Evolutionary conservation across 1,140 invertebrate species (phyloP), one percentile per base, ranked within the genome.

Genomic region (Sminthurides bifidus): DNA sequence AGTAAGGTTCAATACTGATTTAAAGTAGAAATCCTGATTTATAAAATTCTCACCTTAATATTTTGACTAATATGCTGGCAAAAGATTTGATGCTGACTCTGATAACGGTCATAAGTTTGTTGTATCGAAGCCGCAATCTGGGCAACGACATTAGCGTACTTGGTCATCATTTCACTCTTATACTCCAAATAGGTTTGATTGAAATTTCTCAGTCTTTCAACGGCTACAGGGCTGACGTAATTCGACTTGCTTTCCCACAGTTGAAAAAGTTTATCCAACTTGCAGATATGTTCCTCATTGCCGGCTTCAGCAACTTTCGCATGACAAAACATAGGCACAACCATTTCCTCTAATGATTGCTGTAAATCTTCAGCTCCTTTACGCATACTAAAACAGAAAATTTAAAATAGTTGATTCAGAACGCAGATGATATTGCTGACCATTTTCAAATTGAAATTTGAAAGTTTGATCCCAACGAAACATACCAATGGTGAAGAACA

Each of bases 171-270:
- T 69, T 81, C 81, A 31, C 82, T 81, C 74, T 93, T 83, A 69
- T 87, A 89, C 64, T 87, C 83, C 61, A 85, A 79, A 76, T 86
- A 87, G 10, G 85, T 87, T 29, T 76, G 75, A 49, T 79, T 79
- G 4, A 85, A 85, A 56, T 82, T 81, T 66, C 84, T 82, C 70
- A 92, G 75, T 70, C 86, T 84, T 45, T 89, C 85, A 59, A 95
- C 82, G 52, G 90, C 86, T 2, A 79, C 77, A 38, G 80, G 74
- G 66, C 84, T 82, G 69, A 96, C 91, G 72, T 95, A 95, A 74
- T 93, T 92, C 58, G 84, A 84, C 72, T 96, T 95, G 52, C 88
- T 89, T 70, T 95, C 91, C 93, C 93, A 98, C 12, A 97, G 73
- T 48, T 83, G 87, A 19, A 95, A 74, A 44, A 97, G 73, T 76